Evolutionary conservation across 2,888 invertebrate genomes (phyloP), one percentile per base, ranked within the genome.

Genomic region (Ecliptopera silaceata): DNA sequence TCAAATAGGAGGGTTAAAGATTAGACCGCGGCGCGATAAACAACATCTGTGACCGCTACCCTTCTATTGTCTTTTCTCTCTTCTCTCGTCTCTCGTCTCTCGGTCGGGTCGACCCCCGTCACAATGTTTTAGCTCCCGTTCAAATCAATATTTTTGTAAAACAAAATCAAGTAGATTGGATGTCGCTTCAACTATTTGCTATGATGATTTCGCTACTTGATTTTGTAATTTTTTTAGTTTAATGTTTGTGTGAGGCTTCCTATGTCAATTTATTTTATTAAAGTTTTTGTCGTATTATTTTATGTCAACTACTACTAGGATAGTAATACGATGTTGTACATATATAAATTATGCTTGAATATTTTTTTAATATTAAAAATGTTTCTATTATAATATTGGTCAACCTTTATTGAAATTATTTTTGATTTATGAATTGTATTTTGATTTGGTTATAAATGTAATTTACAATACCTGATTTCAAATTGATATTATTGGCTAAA

Each of bases 11-110:
- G 77, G 75, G 76, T 72, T 77, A 71, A 71, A 75, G 75, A 75
- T 84, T 82, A 80, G 77, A 74, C 66, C 72, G 73, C 73, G 69
- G 66, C 70, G 69, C 84, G 79, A 87, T 88, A 86, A 88, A 84
- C 86, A 85, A 84, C 89, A 89, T 89, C 88, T 88, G 88, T 76
- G 88, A 77, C 82, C 82, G 69, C 79, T 75, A 75, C 75, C 80
- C 43, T 51, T 77, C 63, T 64, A 77, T 79, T 82, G 80, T 79
- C 71, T n/a, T n/a, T n/a, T n/a, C n/a, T n/a, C n/a, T n/a, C n/a
- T n/a, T n/a, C n/a, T n/a, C n/a, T n/a, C n/a, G n/a, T n/a, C n/a
- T n/a, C n/a, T n/a, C n/a, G n/a, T n/a, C n/a, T n/a, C n/a, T 74
- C 72, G 71, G 72, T 69, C 74, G 66, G 63, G 48, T 18, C 69